Evolutionary conservation across 1,140 invertebrate species (phyloP).

Genomic region (Anastatus disparis): DNA sequence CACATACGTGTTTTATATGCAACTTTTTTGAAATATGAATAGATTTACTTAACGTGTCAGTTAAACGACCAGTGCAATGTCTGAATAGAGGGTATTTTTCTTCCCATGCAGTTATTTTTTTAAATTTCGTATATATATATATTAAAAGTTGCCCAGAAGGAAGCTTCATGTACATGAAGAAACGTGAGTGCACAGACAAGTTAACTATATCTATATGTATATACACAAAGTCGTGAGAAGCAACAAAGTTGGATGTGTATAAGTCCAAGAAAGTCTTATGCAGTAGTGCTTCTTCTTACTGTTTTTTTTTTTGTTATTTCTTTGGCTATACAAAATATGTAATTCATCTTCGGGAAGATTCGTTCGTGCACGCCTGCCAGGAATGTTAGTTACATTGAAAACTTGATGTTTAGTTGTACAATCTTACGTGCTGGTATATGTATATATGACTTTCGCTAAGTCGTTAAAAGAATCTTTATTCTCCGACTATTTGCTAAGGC

Average conservation of each 20-base stretch:
- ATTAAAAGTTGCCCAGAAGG: constrained; percentile 19
- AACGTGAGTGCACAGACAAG: constrained; percentile 10
- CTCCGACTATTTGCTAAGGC: too few species aligned
- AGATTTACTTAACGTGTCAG: too few species aligned
- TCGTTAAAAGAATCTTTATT: not conserved
- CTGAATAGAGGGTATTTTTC: constrained; percentile 2
- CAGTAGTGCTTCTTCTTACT: not conserved
- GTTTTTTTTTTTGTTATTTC: too few species aligned
- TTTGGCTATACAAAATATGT: not conserved
- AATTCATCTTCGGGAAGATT: constrained; percentile 3
- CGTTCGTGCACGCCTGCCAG: not conserved
- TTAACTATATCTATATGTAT: not conserved
- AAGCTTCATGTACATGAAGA: not conserved
- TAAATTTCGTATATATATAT: not conserved
- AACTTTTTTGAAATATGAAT: too few species aligned
- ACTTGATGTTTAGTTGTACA: too few species aligned
- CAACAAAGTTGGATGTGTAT: too few species aligned
- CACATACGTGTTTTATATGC: too few species aligned
- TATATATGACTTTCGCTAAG: constrained; percentile 3
- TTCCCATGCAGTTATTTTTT: too few species aligned
- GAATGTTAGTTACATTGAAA: too few species aligned
- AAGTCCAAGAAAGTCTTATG: too few species aligned
- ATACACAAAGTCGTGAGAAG: constrained; percentile 10
- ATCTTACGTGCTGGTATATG: too few species aligned
- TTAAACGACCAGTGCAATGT: not conserved